These are phyloP conservation scores for Ditylenchus dipsaci DNA, from an alignment of 1,140 invertebrate species.

Conservation along the genomic window DNA sequence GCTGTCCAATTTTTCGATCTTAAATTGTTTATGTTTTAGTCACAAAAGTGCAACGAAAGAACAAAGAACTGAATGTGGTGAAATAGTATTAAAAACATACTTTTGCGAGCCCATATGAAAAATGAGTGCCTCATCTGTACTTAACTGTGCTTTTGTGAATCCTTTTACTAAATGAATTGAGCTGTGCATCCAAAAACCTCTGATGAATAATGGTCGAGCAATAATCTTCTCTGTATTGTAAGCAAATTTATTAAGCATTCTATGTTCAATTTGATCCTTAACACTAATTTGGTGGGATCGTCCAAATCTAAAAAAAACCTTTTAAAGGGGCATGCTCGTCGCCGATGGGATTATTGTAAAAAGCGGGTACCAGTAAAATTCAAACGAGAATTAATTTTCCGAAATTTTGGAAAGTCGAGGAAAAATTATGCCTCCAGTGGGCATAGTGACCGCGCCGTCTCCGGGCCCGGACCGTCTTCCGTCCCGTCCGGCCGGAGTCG, in stretches of 20 bases:
- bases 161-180: neutral
- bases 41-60: neutral
- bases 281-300: neutral
- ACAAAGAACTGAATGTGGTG: neutral
- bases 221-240: slow-evolving; percentile 26
- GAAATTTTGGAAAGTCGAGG: too few relatives aligned
- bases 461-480: too few relatives aligned
- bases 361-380: too few relatives aligned
- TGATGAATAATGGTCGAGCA: slow-evolving; percentile 18
- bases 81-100: neutral
- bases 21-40: too few relatives aligned
- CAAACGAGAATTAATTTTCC: too few relatives aligned
- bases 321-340: too few relatives aligned
- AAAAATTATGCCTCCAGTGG: too few relatives aligned
- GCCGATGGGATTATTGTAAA: too few relatives aligned
- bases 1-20: too few relatives aligned
- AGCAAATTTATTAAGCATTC: neutral
- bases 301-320: neutral
- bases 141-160: neutral
- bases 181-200: slow-evolving; percentile 34
- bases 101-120: neutral
- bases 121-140: neutral
- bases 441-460: too few relatives aligned
- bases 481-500: too few relatives aligned
- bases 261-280: neutral